A percentile compares a stretch with the other conserved stretches of the same genome.
phyloP scores from a whole-genome alignment of 2,113 vertebrate genomes.

The Cygnus buccinator region DNA sequence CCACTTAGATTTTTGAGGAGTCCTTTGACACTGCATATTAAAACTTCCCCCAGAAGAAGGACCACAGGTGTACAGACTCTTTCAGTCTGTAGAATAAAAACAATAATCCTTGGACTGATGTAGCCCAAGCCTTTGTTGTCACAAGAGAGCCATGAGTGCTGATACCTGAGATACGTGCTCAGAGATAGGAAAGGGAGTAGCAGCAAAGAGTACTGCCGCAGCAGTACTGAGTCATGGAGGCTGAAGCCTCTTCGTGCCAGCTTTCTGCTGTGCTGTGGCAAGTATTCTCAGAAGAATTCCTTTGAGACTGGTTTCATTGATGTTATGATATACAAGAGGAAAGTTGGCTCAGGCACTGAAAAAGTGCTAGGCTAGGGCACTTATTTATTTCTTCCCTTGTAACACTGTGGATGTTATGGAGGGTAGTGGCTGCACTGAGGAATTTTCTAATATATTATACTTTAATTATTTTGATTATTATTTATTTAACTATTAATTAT shows the following conservation, averaged over 20 bases:
- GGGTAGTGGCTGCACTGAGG: neutral
- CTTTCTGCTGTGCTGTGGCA: neutral
- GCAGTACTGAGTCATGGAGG: neutral
- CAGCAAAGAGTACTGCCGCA: accelerated
- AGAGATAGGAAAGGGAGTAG: neutral
- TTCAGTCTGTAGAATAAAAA: neutral
- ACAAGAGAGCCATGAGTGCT: neutral
- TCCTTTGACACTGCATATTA: neutral
- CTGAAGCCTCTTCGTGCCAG: neutral
- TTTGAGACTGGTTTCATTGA: neutral
- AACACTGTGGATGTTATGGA: neutral
- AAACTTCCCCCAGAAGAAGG: neutral
- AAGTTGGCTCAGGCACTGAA: neutral
- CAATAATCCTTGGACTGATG: neutral
- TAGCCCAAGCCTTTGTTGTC: neutral
- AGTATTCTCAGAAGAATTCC: neutral
- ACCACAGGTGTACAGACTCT: neutral
- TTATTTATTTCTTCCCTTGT: neutral
- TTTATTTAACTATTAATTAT: too few relatives aligned
- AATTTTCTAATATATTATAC: neutral
- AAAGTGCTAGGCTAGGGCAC: neutral
- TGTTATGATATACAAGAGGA: neutral
- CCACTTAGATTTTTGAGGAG: neutral
- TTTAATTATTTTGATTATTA: too few relatives aligned
- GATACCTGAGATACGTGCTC: accelerated